A percentile compares a stretch with the other conserved stretches of the same genome.
Evolutionary conservation across 2,113 vertebrate genomes (phyloP).

Genomic region (Castor canadensis): DNA sequence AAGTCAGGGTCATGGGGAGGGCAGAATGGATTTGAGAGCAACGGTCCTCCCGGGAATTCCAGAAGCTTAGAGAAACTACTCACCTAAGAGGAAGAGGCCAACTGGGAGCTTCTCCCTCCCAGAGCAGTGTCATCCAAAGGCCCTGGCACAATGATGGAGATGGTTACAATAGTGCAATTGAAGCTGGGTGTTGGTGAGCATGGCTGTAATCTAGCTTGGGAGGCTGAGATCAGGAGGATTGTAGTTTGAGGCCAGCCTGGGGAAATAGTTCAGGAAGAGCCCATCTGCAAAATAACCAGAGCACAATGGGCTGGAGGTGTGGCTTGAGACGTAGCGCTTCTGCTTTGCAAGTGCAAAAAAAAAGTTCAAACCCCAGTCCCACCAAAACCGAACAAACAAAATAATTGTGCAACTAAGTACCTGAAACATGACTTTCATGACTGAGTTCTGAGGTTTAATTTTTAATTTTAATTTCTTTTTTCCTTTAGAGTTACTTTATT

Average conservation of each 20-base stretch:
- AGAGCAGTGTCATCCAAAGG: not conserved
- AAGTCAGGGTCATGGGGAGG: not conserved
- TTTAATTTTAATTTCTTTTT: slow-evolving; percentile 66
- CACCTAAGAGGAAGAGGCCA: not conserved
- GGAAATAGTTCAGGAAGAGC: no score
- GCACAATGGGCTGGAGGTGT: no score
- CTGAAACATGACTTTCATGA: not conserved
- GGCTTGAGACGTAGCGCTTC: no score
- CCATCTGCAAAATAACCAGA: no score
- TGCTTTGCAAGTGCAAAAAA: no score
- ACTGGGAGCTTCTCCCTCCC: fast-evolving
- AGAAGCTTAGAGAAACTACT: not conserved
- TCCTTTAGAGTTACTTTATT: slow-evolving; percentile 94
- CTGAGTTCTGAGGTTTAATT: not conserved
- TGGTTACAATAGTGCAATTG: not conserved
- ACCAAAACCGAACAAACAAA: no score
- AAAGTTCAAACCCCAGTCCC: no score
- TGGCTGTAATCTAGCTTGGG: no score
- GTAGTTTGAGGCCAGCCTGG: no score
- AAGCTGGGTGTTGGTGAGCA: no score
- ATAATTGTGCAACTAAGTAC: no score
- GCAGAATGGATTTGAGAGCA: not conserved
- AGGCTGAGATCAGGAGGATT: no score
- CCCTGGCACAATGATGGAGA: not conserved
- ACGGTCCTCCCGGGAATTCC: not conserved